Conservation (phyloP, 2,888 invertebrate species). For the Drosophila pegasa region DNA sequence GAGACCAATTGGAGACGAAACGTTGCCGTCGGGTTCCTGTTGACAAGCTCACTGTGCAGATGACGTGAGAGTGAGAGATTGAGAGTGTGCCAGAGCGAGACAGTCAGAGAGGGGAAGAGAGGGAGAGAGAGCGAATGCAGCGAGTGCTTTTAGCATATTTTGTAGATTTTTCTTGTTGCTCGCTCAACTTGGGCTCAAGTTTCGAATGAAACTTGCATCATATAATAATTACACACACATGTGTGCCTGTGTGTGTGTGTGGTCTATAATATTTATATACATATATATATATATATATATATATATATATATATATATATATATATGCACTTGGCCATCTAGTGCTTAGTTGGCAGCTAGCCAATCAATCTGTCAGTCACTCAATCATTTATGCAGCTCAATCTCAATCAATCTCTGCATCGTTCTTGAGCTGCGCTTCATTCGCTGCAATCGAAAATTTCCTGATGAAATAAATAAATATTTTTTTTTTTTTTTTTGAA, state of each 20-base stretch:
- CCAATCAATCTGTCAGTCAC: background rate
- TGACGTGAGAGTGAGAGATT: background rate
- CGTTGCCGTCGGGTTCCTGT: background rate
- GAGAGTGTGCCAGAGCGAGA: background rate
- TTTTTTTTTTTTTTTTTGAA: conserved; percentile 23
- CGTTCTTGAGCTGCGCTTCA: too few relatives aligned
- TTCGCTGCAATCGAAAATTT: background rate
- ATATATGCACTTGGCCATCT: background rate
- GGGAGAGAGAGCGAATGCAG: background rate
- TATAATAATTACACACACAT: conserved; percentile 54
- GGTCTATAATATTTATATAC: too few relatives aligned
- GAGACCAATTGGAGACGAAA: background rate
- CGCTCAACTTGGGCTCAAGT: conserved; percentile 38
- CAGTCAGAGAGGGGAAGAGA: too few relatives aligned
- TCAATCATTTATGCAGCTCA: too few relatives aligned
- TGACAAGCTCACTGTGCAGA: background rate
- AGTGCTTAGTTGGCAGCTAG: background rate
- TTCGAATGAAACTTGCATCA: conserved; percentile 52
- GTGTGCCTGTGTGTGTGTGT: background rate
- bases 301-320: background rate
- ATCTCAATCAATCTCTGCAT: background rate
- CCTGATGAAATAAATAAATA: background rate
- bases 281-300: too few relatives aligned
- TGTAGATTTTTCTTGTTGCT: conserved; percentile 2
- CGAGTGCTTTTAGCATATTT: conserved; percentile 17